Evolutionary conservation across 2,888 invertebrate genomes (phyloP).

Genomic region (Galerucella calmariensis): DNA sequence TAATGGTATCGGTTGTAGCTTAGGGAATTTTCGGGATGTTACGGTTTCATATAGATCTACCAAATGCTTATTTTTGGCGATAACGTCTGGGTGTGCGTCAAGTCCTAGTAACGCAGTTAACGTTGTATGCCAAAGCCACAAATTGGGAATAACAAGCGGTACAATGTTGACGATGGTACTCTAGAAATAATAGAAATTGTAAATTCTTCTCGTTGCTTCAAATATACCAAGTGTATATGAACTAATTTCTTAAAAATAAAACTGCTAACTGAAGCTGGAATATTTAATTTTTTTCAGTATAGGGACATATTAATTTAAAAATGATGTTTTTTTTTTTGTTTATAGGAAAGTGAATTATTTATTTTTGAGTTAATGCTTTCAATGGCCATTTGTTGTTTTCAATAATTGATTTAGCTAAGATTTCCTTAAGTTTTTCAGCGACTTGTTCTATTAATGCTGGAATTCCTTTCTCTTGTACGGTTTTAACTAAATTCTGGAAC

Average conservation of each 20-base stretch:
- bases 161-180: neutral
- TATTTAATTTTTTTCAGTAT: neutral
- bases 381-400: slow-evolving; percentile 18
- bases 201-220: neutral
- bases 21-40: neutral
- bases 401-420: neutral
- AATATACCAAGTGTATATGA: neutral
- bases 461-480: slow-evolving; percentile 8
- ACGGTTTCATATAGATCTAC: neutral
- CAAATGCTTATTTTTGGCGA: neutral
- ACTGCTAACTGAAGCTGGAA: neutral
- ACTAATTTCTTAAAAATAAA: neutral
- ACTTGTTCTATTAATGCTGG: neutral
- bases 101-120: neutral
- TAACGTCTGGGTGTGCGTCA: neutral
- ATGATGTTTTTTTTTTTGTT: neutral
- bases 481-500: slow-evolving; percentile 10
- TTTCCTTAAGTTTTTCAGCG: neutral
- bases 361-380: neutral
- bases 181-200: slow-evolving; percentile 10
- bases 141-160: neutral
- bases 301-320: too few species aligned
- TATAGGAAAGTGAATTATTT: neutral
- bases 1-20: neutral
- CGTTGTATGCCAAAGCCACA: slow-evolving; percentile 7